phyloP scores from a whole-genome alignment of 2,797 vertebrate genomes.

The Cossypha dichroa region DNA sequence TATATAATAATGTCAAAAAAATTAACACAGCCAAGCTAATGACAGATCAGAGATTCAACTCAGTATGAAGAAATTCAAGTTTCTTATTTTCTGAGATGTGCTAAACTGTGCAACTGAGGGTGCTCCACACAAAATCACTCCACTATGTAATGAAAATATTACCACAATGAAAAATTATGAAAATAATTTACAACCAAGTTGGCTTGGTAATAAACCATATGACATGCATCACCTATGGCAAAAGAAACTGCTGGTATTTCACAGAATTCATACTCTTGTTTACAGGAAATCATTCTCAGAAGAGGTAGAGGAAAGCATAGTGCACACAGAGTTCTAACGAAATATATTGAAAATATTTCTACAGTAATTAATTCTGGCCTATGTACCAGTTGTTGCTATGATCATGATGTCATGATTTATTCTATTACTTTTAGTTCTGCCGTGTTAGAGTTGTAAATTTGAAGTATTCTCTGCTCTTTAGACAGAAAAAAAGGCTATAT shows the following conservation, averaged over 20 bases:
- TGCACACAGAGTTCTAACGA: neutral
- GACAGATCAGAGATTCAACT: neutral
- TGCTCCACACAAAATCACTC: neutral
- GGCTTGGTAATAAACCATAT: neutral
- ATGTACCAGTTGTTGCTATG: neutral
- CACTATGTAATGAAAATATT: neutral
- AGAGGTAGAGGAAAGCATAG: neutral
- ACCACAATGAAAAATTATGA: neutral
- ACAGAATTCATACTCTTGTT: neutral
- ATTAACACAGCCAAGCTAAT: neutral
- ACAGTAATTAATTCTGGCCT: neutral
- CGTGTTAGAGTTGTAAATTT: neutral
- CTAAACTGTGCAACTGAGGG: neutral
- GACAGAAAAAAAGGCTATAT: neutral
- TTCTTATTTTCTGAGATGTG: neutral
- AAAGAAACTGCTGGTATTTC: neutral
- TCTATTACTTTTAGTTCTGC: neutral
- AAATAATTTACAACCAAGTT: neutral
- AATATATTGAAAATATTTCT: neutral
- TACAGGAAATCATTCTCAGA: neutral
- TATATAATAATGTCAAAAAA: neutral
- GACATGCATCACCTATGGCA: neutral
- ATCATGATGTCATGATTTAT: neutral
- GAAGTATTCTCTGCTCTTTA: neutral
- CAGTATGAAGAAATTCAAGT: neutral